Percentiles rank a stretch among this genome's conserved stretches.
Evolutionary conservation across 2,113 vertebrate genomes (phyloP).

Genomic region (Mystacornis crossleyi): DNA sequence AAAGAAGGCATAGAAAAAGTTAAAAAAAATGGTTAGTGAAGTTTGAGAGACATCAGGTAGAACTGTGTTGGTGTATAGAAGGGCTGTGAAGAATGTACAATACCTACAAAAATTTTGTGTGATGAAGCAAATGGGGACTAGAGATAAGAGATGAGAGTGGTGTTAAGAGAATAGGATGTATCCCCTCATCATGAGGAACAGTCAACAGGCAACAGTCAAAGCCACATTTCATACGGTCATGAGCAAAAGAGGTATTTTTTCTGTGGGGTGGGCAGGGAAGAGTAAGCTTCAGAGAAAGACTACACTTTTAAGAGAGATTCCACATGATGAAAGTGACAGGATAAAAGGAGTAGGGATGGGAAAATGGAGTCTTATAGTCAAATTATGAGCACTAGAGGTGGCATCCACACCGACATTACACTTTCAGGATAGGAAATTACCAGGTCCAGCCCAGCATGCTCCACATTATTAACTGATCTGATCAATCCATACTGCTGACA

Average conservation of each 20-base stretch:
- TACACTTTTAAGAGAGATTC: background rate
- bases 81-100: background rate
- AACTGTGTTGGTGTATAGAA: background rate
- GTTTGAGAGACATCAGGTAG: background rate
- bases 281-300: background rate
- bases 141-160: background rate
- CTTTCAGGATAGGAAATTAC: background rate
- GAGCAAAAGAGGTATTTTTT: background rate
- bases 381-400: background rate
- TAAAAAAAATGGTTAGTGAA: rapidly evolving
- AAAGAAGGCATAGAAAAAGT: background rate
- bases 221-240: background rate
- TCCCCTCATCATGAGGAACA: background rate
- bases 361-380: background rate
- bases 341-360: background rate
- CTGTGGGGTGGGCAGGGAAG: background rate
- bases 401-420: background rate
- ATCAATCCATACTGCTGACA: background rate
- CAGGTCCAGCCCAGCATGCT: background rate
- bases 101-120: background rate
- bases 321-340: background rate
- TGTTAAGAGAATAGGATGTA: background rate
- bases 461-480: background rate
- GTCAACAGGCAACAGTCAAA: background rate
- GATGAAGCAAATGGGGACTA: background rate